These are phyloP conservation scores for Atopsyche davidsoni DNA, from an alignment of 1,140 invertebrate species.

Conservation along the genomic window DNA sequence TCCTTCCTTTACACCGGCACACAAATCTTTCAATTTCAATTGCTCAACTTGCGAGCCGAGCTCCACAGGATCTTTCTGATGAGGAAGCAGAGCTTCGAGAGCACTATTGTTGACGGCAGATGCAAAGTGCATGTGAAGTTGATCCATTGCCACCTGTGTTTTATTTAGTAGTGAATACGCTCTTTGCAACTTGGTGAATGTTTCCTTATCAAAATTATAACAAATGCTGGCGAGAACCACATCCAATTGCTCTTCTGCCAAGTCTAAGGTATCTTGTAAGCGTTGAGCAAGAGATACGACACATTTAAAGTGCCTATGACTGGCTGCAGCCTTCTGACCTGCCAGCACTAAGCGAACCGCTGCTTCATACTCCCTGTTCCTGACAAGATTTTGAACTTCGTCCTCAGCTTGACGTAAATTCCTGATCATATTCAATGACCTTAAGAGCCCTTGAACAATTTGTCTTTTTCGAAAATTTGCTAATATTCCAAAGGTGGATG, in stretches of 20 bases:
- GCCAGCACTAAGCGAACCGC: constrained; percentile 84
- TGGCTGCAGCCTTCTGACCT: constrained; percentile 77
- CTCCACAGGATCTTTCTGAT: constrained; percentile 37
- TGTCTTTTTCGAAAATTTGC: constrained; percentile 83
- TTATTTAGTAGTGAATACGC: constrained; percentile 84
- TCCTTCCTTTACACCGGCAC: constrained; percentile 70
- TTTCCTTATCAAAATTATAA: constrained; percentile 62
- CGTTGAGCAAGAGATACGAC: constrained; percentile 80
- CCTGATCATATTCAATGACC: constrained; percentile 75
- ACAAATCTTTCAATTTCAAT: constrained; percentile 73
- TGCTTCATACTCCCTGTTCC: constrained; percentile 79
- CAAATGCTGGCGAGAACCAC: constrained; percentile 72
- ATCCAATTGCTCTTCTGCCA: constrained; percentile 89
- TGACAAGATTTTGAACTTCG: constrained; percentile 71
- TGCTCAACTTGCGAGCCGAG: constrained; percentile 44
- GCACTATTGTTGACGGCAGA: constrained; percentile 88
- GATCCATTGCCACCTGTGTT: constrained; percentile 87
- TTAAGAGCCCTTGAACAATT: constrained; percentile 68
- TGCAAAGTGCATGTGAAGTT: constrained; percentile 91
- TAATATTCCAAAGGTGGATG: constrained; percentile 77
- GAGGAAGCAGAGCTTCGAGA: constrained; percentile 68
- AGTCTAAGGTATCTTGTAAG: constrained; percentile 84
- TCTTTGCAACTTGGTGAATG: constrained; percentile 73
- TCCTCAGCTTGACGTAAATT: constrained; percentile 81
- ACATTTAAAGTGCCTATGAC: constrained; percentile 78